phyloP scores from a whole-genome alignment of 1,140 invertebrate genomes.

The Drosophila bocqueti region DNA sequence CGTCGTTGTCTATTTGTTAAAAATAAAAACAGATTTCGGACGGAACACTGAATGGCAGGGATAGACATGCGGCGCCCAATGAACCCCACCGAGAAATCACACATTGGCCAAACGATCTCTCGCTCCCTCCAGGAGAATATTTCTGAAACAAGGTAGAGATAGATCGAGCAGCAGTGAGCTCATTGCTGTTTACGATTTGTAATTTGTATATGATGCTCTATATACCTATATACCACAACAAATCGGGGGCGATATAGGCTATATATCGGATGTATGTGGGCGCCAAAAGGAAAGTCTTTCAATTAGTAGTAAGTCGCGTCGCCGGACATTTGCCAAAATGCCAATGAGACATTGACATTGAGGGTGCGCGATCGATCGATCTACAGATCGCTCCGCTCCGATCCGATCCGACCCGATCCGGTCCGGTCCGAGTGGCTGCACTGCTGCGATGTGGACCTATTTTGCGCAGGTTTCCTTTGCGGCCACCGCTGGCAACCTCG shows the following conservation, averaged over 20 bases:
- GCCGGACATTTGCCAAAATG: conserved; percentile 76
- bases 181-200: conserved; percentile 71
- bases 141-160: too few species aligned
- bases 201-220: conserved; percentile 35
- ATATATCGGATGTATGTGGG: conserved; percentile 42
- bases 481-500: conserved; percentile 59
- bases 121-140: neutral
- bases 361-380: conserved; percentile 36
- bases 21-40: conserved; percentile 78
- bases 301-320: conserved; percentile 74
- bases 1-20: conserved; percentile 68
- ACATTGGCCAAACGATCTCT: conserved; percentile 30
- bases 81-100: conserved; percentile 52
- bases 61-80: conserved; percentile 23
- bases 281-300: conserved; percentile 49
- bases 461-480: conserved; percentile 67
- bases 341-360: conserved; percentile 83
- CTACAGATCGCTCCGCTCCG: conserved; percentile 1
- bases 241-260: conserved; percentile 15
- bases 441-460: conserved; percentile 2
- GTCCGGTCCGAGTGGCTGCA: conserved; percentile 20
- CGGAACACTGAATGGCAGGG: conserved; percentile 40
- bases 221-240: conserved; percentile 50
- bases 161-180: conserved; percentile 40
- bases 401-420: conserved; percentile 21